phyloP scores from a whole-genome alignment of 2,113 vertebrate species.

The Illadopsis cleaveri region DNA sequence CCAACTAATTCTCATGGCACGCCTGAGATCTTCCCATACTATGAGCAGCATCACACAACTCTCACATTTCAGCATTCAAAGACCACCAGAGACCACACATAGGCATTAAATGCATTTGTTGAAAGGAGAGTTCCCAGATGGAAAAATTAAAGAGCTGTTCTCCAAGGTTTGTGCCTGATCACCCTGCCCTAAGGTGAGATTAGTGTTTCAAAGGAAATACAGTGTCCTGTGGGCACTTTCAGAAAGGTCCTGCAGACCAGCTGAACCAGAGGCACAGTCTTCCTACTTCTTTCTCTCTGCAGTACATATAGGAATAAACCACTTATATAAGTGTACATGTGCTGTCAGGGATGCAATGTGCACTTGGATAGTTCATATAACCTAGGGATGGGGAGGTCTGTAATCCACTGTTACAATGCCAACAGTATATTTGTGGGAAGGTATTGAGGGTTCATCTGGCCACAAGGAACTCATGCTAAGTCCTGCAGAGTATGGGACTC shows the following conservation, averaged over 20 bases:
- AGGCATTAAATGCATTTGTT: neutral
- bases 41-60: neutral
- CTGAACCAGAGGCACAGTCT: neutral
- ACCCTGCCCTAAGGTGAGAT: neutral
- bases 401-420: neutral
- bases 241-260: neutral
- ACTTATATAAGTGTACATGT: neutral
- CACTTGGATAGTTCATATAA: neutral
- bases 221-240: neutral
- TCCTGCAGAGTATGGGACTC: neutral
- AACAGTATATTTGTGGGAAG: neutral
- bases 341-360: neutral
- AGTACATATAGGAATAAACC: neutral
- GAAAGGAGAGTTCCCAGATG: neutral
- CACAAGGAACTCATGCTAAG: neutral
- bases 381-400: neutral
- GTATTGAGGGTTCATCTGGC: neutral
- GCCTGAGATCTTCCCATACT: neutral
- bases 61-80: neutral
- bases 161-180: neutral
- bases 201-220: neutral
- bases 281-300: neutral
- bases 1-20: neutral
- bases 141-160: neutral
- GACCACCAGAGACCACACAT: neutral